Conservation (phyloP, 2,113 vertebrate genomes). For the Rynchops niger region DNA sequence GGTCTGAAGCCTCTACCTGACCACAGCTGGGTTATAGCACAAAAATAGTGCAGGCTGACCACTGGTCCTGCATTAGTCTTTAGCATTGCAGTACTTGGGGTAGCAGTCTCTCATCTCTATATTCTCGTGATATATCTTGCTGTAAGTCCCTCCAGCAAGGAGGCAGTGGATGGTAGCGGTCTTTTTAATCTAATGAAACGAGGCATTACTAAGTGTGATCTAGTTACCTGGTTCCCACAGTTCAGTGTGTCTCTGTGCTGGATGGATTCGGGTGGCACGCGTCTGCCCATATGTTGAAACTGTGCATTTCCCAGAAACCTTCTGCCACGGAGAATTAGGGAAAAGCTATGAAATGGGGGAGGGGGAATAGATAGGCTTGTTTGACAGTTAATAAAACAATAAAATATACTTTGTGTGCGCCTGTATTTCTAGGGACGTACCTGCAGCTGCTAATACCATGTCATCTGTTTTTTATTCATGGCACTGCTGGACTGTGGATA, state of each 20-base stretch:
- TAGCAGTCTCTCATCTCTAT: background rate
- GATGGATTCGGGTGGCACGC: fast-evolving
- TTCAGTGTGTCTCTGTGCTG: background rate
- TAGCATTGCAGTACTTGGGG: background rate
- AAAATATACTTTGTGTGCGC: slow-evolving; percentile 28
- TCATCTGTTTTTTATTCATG: slow-evolving; percentile 68
- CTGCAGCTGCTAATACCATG: slow-evolving; percentile 59
- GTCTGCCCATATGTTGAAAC: background rate
- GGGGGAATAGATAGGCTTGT: background rate
- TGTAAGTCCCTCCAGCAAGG: background rate
- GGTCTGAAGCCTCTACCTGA: background rate
- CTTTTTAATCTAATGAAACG: background rate
- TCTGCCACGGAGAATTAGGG: slow-evolving; percentile 10
- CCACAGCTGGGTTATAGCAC: background rate
- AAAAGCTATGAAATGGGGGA: background rate
- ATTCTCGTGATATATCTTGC: fast-evolving
- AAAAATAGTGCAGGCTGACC: background rate
- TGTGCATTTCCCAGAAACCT: slow-evolving; percentile 24
- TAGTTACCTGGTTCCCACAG: background rate
- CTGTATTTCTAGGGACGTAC: slow-evolving; percentile 3
- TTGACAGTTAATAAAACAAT: slow-evolving; percentile 61
- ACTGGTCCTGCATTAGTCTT: background rate
- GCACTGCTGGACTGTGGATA: slow-evolving; percentile 53
- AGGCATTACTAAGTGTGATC: background rate
- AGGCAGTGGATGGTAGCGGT: background rate